Conservation (phyloP, 1,140 invertebrate species). For the Apis florea region DNA sequence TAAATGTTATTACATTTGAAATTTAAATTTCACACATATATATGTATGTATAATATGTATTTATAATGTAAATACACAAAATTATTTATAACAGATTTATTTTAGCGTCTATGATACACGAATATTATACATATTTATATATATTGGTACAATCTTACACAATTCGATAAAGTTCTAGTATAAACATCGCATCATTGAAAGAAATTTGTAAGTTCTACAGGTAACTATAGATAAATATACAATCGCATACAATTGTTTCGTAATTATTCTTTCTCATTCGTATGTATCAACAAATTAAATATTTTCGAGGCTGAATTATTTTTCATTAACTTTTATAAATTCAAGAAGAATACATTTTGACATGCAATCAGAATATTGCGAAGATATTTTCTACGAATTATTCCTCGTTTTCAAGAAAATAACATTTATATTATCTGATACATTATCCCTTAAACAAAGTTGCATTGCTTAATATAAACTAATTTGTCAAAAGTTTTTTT, state of each 20-base stretch:
- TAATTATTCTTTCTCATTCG: slow-evolving; percentile 4
- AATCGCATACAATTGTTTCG: slow-evolving; percentile 11
- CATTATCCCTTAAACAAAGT: background rate
- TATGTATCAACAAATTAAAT: slow-evolving; percentile 46
- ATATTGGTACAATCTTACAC: slow-evolving; percentile 52
- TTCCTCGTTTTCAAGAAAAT: background rate
- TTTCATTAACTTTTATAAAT: slow-evolving; percentile 9
- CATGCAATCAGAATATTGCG: background rate
- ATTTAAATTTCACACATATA: too few species aligned
- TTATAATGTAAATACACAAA: background rate
- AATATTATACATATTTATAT: slow-evolving; percentile 62
- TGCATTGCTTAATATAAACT: slow-evolving; percentile 10
- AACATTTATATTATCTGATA: slow-evolving; percentile 5
- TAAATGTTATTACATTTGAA: too few species aligned
- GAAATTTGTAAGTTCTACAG: slow-evolving; percentile 42
- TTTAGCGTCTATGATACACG: slow-evolving; percentile 60
- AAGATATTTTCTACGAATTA: slow-evolving; percentile 18
- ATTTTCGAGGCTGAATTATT: slow-evolving; percentile 44
- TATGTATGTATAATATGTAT: background rate
- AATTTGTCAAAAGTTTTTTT: slow-evolving; percentile 6
- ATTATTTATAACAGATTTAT: slow-evolving; percentile 53
- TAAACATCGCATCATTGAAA: slow-evolving; percentile 49
- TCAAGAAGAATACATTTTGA: slow-evolving; percentile 15
- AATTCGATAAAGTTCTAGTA: slow-evolving; percentile 51
- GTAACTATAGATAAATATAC: slow-evolving; percentile 53